phyloP scores from a whole-genome alignment of 1,140 invertebrate genomes.

The Sesamia nonagrioides region DNA sequence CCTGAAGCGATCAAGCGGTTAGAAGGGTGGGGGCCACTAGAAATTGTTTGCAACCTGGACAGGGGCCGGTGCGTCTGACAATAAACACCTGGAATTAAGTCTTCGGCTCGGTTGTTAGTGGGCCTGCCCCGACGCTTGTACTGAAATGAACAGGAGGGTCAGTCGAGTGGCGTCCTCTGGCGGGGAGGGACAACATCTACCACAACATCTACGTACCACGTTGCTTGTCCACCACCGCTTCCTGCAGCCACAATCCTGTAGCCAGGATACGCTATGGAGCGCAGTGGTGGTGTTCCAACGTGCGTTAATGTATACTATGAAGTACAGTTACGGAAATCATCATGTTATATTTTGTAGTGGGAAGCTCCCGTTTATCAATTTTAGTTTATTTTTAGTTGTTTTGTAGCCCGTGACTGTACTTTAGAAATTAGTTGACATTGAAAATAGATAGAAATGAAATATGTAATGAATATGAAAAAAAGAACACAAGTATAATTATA shows the following conservation, averaged over 20 bases:
- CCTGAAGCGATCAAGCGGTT: conserved; percentile 69
- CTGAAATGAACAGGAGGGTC: conserved; percentile 82
- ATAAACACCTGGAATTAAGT: conserved; percentile 76
- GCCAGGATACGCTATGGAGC: too few species aligned
- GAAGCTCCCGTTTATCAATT: too few species aligned
- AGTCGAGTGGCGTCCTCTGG: conserved; percentile 49
- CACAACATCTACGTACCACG: conserved; percentile 15
- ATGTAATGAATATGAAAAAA: conserved; percentile 16
- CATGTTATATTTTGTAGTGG: neutral
- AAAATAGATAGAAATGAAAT: conserved; percentile 38
- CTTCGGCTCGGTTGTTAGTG: conserved; percentile 77
- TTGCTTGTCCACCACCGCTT: neutral
- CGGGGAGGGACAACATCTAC: conserved; percentile 50
- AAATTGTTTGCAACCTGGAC: conserved; percentile 75
- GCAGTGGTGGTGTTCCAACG: neutral
- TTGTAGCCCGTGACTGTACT: conserved; percentile 30
- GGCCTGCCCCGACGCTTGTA: conserved; percentile 84
- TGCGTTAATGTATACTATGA: neutral
- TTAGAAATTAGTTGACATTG: conserved; percentile 44
- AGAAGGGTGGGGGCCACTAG: conserved; percentile 68
- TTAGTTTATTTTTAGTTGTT: neutral
- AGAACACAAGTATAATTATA: neutral
- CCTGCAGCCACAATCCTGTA: neutral
- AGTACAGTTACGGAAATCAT: conserved; percentile 15
- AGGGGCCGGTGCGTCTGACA: conserved; percentile 64